Base-by-base conservation (phyloP, 2,797 vertebrate genomes). In the Gymnothorax reevesii region DNA sequence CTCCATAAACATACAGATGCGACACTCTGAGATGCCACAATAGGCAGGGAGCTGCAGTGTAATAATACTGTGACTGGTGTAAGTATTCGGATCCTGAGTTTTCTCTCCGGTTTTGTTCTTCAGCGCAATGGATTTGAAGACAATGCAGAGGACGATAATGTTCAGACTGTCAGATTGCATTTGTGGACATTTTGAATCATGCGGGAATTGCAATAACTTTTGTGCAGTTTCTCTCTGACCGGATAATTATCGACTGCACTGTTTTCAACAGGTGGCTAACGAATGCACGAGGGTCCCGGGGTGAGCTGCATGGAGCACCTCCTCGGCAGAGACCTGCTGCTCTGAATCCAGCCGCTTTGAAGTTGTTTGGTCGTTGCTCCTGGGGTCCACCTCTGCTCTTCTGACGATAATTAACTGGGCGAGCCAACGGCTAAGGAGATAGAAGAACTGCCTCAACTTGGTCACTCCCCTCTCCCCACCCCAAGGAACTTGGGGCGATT, bases 371-470 rank as follows among this genome's bases (percentile, higher is more conserved):
- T 25, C 57, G 79, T n/a, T 86, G 79, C 88, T 83, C 82, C 55
- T 7, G 84, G 73, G 89, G 84, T 89, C 52, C 52, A 15, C 82
- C 87, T 88, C 73, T 89, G 57, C 73, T 84, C 87, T 87, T 88
- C 87, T 27, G 62, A 89, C 90, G 90, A 87, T 90, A 86, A 87
- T 87, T 75, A 87, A 83, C 84, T 91, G 87, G 73, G 25, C 85
- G 85, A 57, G 87, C 87, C 87, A 90, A 87, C 90, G 88, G 92
- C 87, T 91, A 88, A 88, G 27, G 91, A 73, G 89, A 90, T 85
- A 90, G 92, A 93, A 90, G 92, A 93, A 94, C 83, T 84, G 84
- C 77, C 88, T 91, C 90, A 87, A 88, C 89, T 90, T 90, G 86
- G 66, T 86, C 77, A 86, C 83, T 89, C 60, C 42, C 13, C 64